These are phyloP conservation scores for Melanchra persicariae DNA, from an alignment of 2,888 invertebrate species.

Conservation along the genomic window DNA sequence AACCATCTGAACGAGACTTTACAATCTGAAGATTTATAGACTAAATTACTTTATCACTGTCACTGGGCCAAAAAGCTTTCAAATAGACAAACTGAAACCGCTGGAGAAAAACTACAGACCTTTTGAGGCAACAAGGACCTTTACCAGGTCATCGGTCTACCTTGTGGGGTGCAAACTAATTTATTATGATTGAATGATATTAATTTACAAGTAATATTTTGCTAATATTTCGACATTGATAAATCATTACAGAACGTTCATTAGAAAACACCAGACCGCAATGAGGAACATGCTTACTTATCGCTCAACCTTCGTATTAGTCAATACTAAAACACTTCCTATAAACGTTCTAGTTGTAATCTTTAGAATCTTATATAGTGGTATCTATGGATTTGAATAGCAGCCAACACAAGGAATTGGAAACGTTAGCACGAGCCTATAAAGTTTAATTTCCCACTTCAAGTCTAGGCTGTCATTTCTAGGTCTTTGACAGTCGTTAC, in stretches of 20 bases:
- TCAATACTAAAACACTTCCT: slow-evolving; percentile 23
- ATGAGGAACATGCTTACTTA: slow-evolving; percentile 38
- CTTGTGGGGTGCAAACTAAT: neutral
- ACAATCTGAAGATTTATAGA: neutral
- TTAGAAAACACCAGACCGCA: slow-evolving; percentile 13
- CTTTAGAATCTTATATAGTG: neutral
- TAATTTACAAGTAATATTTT: neutral
- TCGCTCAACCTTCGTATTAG: slow-evolving; percentile 28
- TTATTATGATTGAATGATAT: slow-evolving; percentile 3
- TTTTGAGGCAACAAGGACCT: neutral
- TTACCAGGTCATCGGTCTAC: no score
- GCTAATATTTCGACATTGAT: slow-evolving; percentile 7
- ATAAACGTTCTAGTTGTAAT: neutral
- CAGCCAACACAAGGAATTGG: no score
- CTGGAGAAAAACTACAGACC: no score
- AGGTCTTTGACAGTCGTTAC: no score
- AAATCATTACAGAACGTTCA: neutral
- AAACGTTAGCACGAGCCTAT: no score
- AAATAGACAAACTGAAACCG: no score
- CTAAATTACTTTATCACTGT: neutral
- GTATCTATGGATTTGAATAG: no score
- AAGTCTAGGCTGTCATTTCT: no score
- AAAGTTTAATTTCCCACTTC: no score
- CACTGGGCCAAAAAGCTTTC: neutral
- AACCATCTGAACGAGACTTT: neutral